Evolutionary conservation across 1,140 invertebrate genomes (phyloP).

Genomic region (Drosophila neocordata): DNA sequence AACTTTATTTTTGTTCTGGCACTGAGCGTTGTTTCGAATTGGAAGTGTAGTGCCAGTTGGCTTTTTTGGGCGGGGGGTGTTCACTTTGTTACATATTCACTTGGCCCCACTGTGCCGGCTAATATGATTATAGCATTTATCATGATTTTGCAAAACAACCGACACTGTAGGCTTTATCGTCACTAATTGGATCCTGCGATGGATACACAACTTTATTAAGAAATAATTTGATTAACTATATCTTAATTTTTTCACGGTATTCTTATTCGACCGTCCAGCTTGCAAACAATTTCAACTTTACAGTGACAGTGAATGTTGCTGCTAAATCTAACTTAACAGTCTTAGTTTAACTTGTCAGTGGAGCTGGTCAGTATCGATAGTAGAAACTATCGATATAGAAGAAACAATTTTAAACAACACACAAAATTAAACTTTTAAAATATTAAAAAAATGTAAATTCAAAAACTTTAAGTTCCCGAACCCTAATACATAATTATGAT

Average conservation of each 20-base stretch:
- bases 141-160: background rate
- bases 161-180: background rate
- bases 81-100: conserved; percentile 2
- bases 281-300: no score
- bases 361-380: no score
- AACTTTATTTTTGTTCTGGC: background rate
- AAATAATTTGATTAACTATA: background rate
- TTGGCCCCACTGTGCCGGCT: conserved; percentile 2
- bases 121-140: background rate
- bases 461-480: no score
- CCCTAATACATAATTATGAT: no score
- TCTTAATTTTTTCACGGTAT: background rate
- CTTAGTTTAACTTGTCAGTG: no score
- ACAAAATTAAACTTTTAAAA: no score
- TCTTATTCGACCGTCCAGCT: background rate
- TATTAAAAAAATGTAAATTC: no score
- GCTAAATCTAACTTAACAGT: no score
- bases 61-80: background rate
- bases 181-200: background rate
- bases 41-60: background rate
- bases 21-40: background rate
- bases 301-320: no score
- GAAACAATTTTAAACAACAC: no score
- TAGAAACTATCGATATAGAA: no score
- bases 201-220: background rate